phyloP scores from a whole-genome alignment of 1,140 invertebrate species.

The Diorhabda sublineata region DNA sequence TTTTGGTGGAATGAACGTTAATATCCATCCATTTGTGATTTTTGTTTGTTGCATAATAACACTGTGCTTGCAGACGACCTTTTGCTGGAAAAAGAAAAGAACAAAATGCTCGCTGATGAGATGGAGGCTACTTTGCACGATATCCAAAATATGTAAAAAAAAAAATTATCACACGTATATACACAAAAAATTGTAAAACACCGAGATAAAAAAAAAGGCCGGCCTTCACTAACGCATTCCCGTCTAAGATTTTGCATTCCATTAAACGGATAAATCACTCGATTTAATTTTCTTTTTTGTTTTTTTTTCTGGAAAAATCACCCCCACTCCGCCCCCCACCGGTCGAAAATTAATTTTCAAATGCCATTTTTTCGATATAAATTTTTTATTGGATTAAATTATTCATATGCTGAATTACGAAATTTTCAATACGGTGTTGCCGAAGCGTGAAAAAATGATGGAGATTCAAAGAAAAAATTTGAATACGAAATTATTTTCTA shows the following conservation, averaged over 20 bases:
- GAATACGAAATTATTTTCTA: too few relatives aligned
- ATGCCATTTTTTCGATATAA: too few relatives aligned
- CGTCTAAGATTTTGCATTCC: slow-evolving; percentile 18
- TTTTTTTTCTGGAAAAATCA: too few relatives aligned
- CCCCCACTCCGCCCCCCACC: too few relatives aligned
- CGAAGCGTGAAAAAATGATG: neutral
- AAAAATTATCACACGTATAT: neutral
- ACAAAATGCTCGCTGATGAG: slow-evolving; percentile 94
- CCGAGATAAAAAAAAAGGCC: slow-evolving; percentile 5
- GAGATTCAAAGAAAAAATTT: neutral
- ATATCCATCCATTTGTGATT: slow-evolving; percentile 31
- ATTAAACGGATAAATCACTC: slow-evolving; percentile 9
- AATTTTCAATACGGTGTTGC: too few relatives aligned
- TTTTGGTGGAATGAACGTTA: neutral
- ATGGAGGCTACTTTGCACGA: slow-evolving; percentile 99
- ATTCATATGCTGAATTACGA: too few relatives aligned
- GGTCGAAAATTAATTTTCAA: too few relatives aligned
- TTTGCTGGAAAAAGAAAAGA: slow-evolving; percentile 90
- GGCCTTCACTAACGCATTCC: slow-evolving; percentile 19
- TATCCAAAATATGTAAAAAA: slow-evolving; percentile 95
- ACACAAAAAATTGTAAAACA: neutral
- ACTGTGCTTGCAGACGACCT: slow-evolving; percentile 84
- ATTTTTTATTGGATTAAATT: too few relatives aligned
- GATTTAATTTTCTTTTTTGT: neutral
- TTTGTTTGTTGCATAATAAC: slow-evolving; percentile 41